phyloP scores from a whole-genome alignment of 2,888 invertebrate genomes.

The Watsonalla binaria region DNA sequence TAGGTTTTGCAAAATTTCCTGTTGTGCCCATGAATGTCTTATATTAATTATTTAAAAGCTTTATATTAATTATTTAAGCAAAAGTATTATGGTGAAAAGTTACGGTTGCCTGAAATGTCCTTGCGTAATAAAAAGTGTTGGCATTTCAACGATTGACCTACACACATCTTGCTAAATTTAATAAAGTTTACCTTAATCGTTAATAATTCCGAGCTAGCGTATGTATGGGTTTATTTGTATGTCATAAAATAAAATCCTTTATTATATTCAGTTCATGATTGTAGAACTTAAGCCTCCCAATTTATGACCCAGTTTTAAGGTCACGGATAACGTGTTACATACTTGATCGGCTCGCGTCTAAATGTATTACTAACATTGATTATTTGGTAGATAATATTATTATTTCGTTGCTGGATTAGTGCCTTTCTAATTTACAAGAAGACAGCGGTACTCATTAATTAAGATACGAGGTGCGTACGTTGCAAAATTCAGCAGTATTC shows the following conservation, averaged over 20 bases:
- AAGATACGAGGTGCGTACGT: no score
- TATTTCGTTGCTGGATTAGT: conserved; percentile 19
- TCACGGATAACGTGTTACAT: conserved; percentile 53
- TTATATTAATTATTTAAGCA: neutral
- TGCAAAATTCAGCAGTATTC: no score
- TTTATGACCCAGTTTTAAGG: conserved; percentile 52
- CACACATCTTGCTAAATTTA: neutral
- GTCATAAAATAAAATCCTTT: neutral
- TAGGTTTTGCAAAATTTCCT: no score
- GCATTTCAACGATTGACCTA: neutral
- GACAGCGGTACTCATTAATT: conserved; percentile 9
- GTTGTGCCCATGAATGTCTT: neutral
- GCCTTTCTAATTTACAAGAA: conserved; percentile 13
- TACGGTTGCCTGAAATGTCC: neutral
- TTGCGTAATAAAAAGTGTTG: neutral
- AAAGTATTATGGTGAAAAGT: neutral
- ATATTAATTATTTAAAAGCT: neutral
- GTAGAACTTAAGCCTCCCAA: conserved; percentile 14
- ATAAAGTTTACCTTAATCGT: neutral
- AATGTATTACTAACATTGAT: conserved; percentile 36
- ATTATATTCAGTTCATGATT: neutral
- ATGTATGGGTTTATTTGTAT: no score
- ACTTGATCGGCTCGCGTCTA: conserved; percentile 44
- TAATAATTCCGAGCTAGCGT: neutral
- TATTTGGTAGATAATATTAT: conserved; percentile 27